Evolutionary conservation across 1,140 invertebrate genomes (phyloP), one percentile per base, ranked within the genome.

Genomic region (Aricia agestis): DNA sequence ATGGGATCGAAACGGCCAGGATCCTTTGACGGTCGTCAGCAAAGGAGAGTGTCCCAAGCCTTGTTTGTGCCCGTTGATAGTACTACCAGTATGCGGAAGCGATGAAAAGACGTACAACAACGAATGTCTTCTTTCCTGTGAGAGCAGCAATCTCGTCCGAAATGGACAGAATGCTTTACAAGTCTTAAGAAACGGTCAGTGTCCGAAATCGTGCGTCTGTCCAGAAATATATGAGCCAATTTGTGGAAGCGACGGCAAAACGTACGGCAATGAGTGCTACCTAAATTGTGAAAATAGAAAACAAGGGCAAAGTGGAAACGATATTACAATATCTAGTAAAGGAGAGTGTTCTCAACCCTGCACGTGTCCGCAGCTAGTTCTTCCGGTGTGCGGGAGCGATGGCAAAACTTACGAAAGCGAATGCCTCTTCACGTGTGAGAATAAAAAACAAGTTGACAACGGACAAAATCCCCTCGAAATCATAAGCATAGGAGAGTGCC

Each of bases 261-360:
- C 76, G 13, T 79, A 77, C 70, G 17, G 67, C 6, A 77, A 70
- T 10, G 13, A 68, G 41, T 79, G 78, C 61, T 15, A 42, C 9
- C 59, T 79, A n/a, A 59, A 67, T n/a, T 79, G 78, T 70, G 74
- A 77, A 73, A 72, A 77, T 67, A 69, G 58, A 42, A 70, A 68
- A 45, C 68, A 57, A 6, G 36, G 31, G 13, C 18, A 17, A 4
- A 70, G 66, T 41, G 52, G 74, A 5, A n/a, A 65, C 2, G 52
- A 36, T n/a, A 19, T 74, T 11, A 61, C 67, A 19, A 25, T 63
- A 2, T 19, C 19, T 1, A 68, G 66, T 63, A 31, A 71, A 18
- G 70, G 68, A 9, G 66, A 71, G 45, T 75, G 76, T 41, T 7
- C 61, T 11, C 3, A 18, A 19, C 10, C 19, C 6, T 79, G 77